Conservation (phyloP, 2,888 invertebrate species). For the Timandra comae region DNA sequence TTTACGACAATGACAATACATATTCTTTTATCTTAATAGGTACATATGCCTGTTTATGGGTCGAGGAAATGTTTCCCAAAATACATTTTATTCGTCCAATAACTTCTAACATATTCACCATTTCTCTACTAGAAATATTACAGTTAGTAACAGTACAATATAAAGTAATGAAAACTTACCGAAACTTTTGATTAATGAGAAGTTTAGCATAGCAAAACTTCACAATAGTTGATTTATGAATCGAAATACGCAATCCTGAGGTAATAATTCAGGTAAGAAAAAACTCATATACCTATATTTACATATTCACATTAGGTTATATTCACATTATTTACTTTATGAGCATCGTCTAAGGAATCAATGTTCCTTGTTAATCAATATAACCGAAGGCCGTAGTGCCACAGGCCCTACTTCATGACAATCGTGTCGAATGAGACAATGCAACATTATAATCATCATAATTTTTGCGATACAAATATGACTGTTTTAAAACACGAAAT, state of each 20-base stretch:
- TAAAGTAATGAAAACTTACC: too few relatives aligned
- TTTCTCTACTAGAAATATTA: too few relatives aligned
- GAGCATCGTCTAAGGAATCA: conserved; percentile 28
- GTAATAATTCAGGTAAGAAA: not conserved
- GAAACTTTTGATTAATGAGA: not conserved
- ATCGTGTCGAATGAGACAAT: conserved; percentile 48
- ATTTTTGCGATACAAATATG: conserved; percentile 25
- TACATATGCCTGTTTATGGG: conserved; percentile 30
- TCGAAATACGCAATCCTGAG: not conserved
- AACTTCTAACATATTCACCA: too few relatives aligned
- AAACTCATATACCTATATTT: not conserved
- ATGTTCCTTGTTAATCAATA: conserved; percentile 47
- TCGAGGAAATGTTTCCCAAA: conserved; percentile 6
- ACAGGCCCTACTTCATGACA: conserved; percentile 25
- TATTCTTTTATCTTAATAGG: conserved; percentile 33
- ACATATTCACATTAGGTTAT: conserved; percentile 10
- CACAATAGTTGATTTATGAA: too few relatives aligned
- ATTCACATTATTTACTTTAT: conserved; percentile 21
- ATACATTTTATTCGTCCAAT: too few relatives aligned
- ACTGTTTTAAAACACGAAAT: conserved; percentile 35
- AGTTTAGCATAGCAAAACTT: too few relatives aligned
- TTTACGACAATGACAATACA: conserved; percentile 23
- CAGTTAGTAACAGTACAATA: too few relatives aligned
- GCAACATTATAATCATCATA: conserved; percentile 37
- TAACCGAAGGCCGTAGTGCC: conserved; percentile 39